Evolutionary conservation across 1,140 invertebrate species (phyloP), one percentile per base, ranked within the genome.

Genomic region (Trachymyrmex cornetzi): DNA sequence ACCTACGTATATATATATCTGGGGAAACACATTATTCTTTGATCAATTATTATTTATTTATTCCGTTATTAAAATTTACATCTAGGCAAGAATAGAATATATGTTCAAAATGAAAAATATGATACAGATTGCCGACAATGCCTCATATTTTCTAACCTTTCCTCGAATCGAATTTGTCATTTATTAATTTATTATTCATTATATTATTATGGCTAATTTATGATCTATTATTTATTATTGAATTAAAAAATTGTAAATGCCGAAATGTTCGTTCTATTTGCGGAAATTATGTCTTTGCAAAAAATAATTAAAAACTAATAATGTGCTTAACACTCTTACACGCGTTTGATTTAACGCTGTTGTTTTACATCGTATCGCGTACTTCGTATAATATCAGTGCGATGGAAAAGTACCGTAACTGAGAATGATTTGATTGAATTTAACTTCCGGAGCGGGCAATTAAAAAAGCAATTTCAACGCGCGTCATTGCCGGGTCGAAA

Each of bases 391-490:
- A 82, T 82, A 82, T 82, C n/a, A 27, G 69, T 27, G 12, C 27
- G 69, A 75, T 84, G 80, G 55, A 61, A 14, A 59, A 75, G 80
- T 84, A 34, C 66, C 53, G 69, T 75, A 84, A 84, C 72, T 74
- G 80, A 84, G 69, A 75, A 84, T 84, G 80, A 84, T 84, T 84
- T 75, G 69, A 84, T 84, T 84, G 80, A 72, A 74, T 84, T 84
- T 84, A 84, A 84, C 80, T 84, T 84, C 55, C 80, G 69, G 30
- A 22, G 66, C 79, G 79, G 80, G 74, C 80, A 84, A 84, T 84
- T 55, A 84, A 82, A 84, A 84, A 84, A 84, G 80, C 80, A 84
- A 84, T 84, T 84, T 84, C 80, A 84, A 75, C 80, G 69, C 55
- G 80, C 80, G 80, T 61, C 80, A 84, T 61, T 59, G 80, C 44